Evolutionary conservation across 2,797 vertebrate species (phyloP).

Genomic region (Babyrousa celebensis): DNA sequence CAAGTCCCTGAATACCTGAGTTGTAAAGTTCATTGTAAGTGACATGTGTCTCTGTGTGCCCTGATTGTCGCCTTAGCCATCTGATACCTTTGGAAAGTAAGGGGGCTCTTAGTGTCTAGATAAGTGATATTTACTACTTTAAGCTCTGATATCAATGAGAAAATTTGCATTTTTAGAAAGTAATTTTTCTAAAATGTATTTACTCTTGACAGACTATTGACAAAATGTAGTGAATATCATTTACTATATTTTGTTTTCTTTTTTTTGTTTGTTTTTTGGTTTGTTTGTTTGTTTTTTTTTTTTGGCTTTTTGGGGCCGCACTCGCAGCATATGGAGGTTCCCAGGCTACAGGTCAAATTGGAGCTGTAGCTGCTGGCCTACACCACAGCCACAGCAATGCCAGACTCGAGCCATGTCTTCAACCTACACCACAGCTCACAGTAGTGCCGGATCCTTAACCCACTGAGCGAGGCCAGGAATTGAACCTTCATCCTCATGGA

Average conservation of each 20-base stretch:
- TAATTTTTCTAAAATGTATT: conserved; percentile 69
- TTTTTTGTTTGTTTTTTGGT: too few species aligned
- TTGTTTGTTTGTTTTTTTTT: too few species aligned
- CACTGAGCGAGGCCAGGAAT: too few species aligned
- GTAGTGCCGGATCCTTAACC: too few species aligned
- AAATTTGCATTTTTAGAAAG: conserved; percentile 67
- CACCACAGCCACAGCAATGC: too few species aligned
- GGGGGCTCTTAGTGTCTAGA: background rate
- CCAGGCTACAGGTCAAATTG: too few species aligned
- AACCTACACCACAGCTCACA: too few species aligned
- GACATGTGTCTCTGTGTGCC: background rate
- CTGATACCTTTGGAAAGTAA: background rate
- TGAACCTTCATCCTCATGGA: too few species aligned
- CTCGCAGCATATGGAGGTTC: too few species aligned
- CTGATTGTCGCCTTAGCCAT: background rate
- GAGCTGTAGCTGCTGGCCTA: too few species aligned
- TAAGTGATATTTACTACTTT: conserved; percentile 33
- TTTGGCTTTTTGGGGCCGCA: too few species aligned
- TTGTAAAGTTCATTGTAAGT: background rate
- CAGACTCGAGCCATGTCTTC: too few species aligned
- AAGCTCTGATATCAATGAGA: conserved; percentile 46
- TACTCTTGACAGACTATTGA: conserved; percentile 59
- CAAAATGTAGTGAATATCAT: background rate
- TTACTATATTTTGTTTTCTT: background rate
- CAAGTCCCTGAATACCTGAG: background rate